Conservation (phyloP, 37 sponge, comb jelly and placozoan species). For the Axinella damicornis region DNA sequence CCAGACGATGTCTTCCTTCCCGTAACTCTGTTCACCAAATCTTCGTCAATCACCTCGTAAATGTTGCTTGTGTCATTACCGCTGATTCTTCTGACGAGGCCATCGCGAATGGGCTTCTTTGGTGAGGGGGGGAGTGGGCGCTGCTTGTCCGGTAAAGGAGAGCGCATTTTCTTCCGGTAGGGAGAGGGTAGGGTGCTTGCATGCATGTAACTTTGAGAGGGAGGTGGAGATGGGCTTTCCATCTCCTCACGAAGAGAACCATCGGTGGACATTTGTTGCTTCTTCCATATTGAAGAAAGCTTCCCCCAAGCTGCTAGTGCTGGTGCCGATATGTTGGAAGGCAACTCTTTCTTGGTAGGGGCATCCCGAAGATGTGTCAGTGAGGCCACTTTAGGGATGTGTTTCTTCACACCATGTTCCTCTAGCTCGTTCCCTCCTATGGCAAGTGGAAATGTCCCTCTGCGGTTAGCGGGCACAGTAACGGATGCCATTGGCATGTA, state of each 20-base stretch:
- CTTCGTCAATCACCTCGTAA: constrained; percentile 68
- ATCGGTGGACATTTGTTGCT: not conserved
- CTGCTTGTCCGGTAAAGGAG: not conserved
- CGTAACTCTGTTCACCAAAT: constrained; percentile 2
- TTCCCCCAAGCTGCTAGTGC: not conserved
- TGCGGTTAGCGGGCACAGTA: too few relatives aligned
- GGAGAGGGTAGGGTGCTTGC: not conserved
- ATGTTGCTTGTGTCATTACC: constrained; percentile 58
- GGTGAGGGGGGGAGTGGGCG: constrained; percentile 73
- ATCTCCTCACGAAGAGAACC: not conserved
- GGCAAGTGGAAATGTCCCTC: too few relatives aligned
- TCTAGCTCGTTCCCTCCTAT: too few relatives aligned
- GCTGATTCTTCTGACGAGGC: not conserved
- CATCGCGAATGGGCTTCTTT: not conserved
- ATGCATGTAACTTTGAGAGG: too few relatives aligned
- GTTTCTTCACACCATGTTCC: too few relatives aligned
- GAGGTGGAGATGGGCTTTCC: too few relatives aligned
- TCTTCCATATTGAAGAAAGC: not conserved
- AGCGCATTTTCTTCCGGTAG: not conserved
- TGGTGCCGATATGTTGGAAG: too few relatives aligned
- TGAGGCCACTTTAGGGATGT: too few relatives aligned
- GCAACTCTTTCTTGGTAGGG: too few relatives aligned
- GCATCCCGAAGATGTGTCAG: too few relatives aligned
- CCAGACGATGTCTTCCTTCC: not conserved
- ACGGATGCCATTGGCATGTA: constrained; percentile 46